phyloP scores from a whole-genome alignment of 2,113 vertebrate species.

The Daboia siamensis region DNA sequence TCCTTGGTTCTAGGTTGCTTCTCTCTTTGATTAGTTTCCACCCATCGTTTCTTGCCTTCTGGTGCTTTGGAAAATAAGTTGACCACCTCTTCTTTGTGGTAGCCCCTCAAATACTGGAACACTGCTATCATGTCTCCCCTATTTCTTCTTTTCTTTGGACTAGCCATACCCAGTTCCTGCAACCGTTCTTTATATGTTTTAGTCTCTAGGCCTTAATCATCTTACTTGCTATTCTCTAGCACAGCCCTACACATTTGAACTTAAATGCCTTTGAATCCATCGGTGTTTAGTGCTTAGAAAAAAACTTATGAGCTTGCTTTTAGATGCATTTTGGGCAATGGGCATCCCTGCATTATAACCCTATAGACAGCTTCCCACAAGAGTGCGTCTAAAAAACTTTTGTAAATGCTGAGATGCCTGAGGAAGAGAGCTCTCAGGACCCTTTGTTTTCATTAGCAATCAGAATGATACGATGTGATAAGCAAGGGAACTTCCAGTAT shows the following conservation, averaged over 20 bases:
- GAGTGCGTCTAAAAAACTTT: neutral
- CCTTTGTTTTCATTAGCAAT: neutral
- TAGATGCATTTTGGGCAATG: neutral
- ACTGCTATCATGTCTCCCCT: too few relatives aligned
- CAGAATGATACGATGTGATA: neutral
- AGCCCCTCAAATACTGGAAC: too few relatives aligned
- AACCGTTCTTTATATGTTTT: neutral
- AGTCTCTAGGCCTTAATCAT: neutral
- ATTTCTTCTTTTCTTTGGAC: too few relatives aligned
- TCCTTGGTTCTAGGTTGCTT: too few relatives aligned
- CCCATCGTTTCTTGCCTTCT: too few relatives aligned
- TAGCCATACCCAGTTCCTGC: neutral
- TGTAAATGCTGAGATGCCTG: fast-evolving
- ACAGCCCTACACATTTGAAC: neutral
- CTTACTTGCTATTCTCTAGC: neutral
- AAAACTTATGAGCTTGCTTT: neutral
- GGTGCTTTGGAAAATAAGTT: too few relatives aligned
- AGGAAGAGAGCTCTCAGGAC: neutral
- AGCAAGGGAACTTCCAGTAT: neutral
- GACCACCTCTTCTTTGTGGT: too few relatives aligned
- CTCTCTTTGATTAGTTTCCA: too few relatives aligned
- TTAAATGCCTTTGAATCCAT: neutral
- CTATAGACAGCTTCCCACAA: neutral
- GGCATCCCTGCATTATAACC: neutral
- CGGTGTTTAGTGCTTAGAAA: neutral